Conservation (phyloP, 2,797 vertebrate genomes). For the Oryzias sinensis region DNA sequence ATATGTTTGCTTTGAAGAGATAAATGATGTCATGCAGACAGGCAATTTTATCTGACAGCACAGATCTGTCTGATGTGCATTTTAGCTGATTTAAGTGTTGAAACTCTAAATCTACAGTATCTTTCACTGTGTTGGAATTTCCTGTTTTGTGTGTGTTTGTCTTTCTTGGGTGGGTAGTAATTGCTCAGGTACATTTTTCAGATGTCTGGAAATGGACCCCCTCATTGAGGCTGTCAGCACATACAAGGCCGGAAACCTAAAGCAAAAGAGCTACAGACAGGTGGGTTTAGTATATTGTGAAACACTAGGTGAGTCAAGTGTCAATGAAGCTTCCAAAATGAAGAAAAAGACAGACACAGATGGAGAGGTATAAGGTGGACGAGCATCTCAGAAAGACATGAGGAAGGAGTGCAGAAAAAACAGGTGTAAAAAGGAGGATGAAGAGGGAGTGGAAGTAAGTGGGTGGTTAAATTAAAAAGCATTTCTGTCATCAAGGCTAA, state of each 20-base stretch:
- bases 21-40: constrained; percentile 8
- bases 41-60: constrained; percentile 15
- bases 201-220: constrained; percentile 66
- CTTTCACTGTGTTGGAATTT: constrained; percentile 43
- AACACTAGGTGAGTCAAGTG: constrained; percentile 33
- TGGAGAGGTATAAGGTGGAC: not conserved
- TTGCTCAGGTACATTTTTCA: constrained; percentile 71
- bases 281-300: constrained; percentile 1
- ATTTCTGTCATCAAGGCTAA: constrained; percentile 62
- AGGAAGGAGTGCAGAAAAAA: constrained; percentile 3
- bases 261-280: constrained; percentile 17
- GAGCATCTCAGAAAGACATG: no score
- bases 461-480: constrained; percentile 50
- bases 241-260: constrained; percentile 45
- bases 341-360: constrained; percentile 9
- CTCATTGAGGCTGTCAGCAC: constrained; percentile 73
- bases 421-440: constrained; percentile 9
- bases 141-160: constrained; percentile 37
- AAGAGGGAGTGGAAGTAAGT: no score
- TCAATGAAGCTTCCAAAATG: constrained; percentile 8
- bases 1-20: no score
- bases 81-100: constrained; percentile 40
- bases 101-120: constrained; percentile 59
- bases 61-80: constrained; percentile 17
- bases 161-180: constrained; percentile 46